Percentiles rank a stretch among this genome's conserved stretches.
phyloP scores from a whole-genome alignment of 2,113 vertebrate species.

The Vicugna pacos region DNA sequence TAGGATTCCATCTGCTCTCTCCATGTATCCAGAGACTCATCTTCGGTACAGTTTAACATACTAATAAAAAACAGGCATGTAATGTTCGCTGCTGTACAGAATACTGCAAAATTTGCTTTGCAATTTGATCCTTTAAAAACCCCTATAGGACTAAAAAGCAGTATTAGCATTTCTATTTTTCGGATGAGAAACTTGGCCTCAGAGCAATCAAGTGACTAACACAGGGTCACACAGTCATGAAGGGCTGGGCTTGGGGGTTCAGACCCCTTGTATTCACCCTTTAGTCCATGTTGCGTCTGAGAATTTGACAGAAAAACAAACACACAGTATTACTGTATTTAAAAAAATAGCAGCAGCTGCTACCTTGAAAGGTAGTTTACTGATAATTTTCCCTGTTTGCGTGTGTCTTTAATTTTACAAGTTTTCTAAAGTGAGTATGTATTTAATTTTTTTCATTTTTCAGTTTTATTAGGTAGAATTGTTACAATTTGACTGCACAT shows the following conservation, averaged over 20 bases:
- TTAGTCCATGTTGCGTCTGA: neutral
- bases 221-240: neutral
- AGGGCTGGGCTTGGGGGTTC: neutral
- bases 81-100: neutral
- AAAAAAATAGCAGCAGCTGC: neutral
- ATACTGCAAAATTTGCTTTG: neutral
- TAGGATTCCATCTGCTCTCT: neutral
- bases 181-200: neutral
- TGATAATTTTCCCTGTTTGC: neutral
- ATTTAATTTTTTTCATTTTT: no score
- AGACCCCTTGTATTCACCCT: neutral
- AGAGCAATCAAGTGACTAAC: neutral
- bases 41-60: neutral
- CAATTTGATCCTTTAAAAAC: neutral
- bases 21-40: neutral
- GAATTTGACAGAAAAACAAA: constrained; percentile 20
- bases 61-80: neutral
- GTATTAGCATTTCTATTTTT: neutral
- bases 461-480: no score
- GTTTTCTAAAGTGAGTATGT: neutral
- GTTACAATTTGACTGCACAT: no score
- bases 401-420: neutral
- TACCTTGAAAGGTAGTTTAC: constrained; percentile 4
- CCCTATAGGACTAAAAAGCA: neutral
- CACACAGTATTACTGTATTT: neutral